Percentiles rank a stretch among this genome's conserved stretches.
phyloP scores from a whole-genome alignment of 2,888 invertebrate genomes.

The Epistrophe eligans region DNA sequence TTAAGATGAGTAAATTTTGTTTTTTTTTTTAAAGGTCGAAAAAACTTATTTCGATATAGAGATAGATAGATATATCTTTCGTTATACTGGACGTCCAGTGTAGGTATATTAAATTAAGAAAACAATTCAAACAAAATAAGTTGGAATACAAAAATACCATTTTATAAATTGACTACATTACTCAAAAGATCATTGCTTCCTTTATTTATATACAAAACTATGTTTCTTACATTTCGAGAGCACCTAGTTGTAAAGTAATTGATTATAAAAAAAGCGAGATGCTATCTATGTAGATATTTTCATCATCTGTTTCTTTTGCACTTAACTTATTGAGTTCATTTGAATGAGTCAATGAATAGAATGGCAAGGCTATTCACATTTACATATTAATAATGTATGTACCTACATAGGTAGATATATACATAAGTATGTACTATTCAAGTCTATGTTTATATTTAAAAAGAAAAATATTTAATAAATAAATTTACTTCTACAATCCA shows the following conservation, averaged over 20 bases:
- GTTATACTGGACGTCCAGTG: no score
- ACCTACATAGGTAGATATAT: not conserved
- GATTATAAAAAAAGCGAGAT: not conserved
- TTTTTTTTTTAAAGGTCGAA: no score
- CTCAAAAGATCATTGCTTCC: constrained; percentile 65
- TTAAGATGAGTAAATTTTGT: no score
- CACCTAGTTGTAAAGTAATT: constrained; percentile 10
- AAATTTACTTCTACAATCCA: not conserved
- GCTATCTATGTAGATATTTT: not conserved
- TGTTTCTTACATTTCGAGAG: constrained; percentile 4
- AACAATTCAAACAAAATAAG: not conserved
- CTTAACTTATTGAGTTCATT: constrained; percentile 32
- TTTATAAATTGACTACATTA: constrained; percentile 15
- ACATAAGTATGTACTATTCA: not conserved
- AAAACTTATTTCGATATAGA: no score
- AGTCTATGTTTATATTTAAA: constrained; percentile 1
- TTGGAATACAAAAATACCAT: not conserved
- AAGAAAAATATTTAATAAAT: not conserved
- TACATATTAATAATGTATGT: not conserved
- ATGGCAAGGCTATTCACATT: constrained; percentile 31
- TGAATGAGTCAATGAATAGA: constrained; percentile 36
- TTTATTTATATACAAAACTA: constrained; percentile 14
- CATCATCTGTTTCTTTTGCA: constrained; percentile 27
- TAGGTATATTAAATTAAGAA: not conserved
- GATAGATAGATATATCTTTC: no score